Evolutionary conservation across 2,113 vertebrate species (phyloP).

Genomic region (Rhea americana): DNA sequence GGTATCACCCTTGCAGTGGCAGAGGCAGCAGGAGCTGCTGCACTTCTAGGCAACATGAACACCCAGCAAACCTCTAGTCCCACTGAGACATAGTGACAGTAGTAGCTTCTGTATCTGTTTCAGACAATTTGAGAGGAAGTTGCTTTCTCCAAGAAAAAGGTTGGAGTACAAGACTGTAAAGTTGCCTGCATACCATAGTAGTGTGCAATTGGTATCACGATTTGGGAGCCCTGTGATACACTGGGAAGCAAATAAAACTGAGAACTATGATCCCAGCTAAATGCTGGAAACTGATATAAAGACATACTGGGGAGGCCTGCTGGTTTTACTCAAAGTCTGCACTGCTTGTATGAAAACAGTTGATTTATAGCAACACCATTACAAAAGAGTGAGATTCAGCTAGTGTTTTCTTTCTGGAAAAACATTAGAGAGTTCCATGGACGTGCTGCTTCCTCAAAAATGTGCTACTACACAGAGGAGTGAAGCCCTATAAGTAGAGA

Average conservation of each 20-base stretch:
- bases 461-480: not conserved
- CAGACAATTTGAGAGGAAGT: not conserved
- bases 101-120: not conserved
- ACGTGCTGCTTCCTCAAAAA: not conserved
- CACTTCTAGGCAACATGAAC: not conserved
- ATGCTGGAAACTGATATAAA: not conserved
- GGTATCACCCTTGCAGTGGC: not conserved
- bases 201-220: not conserved
- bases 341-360: not conserved
- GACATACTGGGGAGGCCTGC: not conserved
- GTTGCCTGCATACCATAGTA: not conserved
- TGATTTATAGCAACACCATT: not conserved
- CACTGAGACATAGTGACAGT: not conserved
- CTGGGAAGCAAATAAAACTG: not conserved
- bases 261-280: not conserved
- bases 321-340: not conserved
- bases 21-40: not conserved
- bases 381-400: not conserved
- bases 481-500: not conserved
- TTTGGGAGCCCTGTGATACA: not conserved
- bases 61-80: not conserved
- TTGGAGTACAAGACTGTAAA: not conserved
- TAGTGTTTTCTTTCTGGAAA: slow-evolving; percentile 20
- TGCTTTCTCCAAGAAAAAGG: not conserved
- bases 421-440: not conserved